These are phyloP conservation scores for Rhineura floridana DNA, from an alignment of 2,113 vertebrate genomes.

Conservation along the genomic window DNA sequence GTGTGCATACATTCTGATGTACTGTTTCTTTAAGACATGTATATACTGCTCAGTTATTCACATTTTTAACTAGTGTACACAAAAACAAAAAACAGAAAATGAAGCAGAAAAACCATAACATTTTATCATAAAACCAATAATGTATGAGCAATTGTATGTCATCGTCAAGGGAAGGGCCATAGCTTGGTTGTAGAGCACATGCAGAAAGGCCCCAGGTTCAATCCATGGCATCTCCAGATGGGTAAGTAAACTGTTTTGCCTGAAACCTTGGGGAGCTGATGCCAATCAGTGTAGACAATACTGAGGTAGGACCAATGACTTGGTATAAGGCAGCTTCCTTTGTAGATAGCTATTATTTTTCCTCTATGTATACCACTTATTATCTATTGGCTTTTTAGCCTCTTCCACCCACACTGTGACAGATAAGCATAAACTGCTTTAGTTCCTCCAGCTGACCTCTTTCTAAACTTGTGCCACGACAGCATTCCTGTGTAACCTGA, in stretches of 20 bases:
- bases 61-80: too few species aligned
- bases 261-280: background rate
- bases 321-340: background rate
- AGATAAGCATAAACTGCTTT: background rate
- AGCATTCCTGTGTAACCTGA: conserved; percentile 6
- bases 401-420: background rate
- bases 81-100: too few species aligned
- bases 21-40: too few species aligned
- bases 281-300: background rate
- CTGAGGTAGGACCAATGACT: background rate
- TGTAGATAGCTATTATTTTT: background rate
- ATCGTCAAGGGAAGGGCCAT: background rate
- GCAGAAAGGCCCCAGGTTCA: background rate
- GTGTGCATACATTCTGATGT: too few species aligned
- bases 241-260: background rate
- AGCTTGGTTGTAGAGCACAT: background rate
- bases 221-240: background rate
- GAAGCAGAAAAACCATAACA: too few species aligned
- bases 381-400: background rate
- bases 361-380: background rate
- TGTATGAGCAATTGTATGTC: background rate
- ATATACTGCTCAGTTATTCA: too few species aligned
- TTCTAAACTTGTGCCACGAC: background rate
- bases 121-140: too few species aligned
- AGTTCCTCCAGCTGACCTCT: background rate